Base-by-base conservation (phyloP, 2,888 invertebrate genomes). In the Stratiomys singularior region DNA sequence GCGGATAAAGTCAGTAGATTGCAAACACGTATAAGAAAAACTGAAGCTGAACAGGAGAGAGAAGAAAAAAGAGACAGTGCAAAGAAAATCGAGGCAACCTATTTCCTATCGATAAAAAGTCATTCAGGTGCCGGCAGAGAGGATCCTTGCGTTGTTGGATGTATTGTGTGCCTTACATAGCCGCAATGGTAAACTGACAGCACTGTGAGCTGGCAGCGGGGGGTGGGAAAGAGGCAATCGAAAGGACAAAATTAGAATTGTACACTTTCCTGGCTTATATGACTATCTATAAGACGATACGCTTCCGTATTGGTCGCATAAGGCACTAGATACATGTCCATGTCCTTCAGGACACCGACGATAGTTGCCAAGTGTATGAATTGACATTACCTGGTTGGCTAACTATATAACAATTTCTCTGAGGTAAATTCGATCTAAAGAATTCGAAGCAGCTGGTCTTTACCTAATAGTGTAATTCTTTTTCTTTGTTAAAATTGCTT, bases 51-150 rank as follows among this genome's bases (percentile, higher is more conserved):
- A 52, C 52, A 52, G 4, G 52, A 15, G 7, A 52, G 9, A 37
- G 5, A 37, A 9, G 37, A 37, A 37, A 4, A 15, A 18, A 3
- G 15, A 52, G 15, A 60, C 9, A 21, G 11, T 60, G 4, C 21
- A 60, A 60, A 13, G 58, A 60, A 60, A 60, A 60, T 60, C 23
- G 58, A 60, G 58, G 4, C 23, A 60, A 60, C 58, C 58, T 5
- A 60, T 60, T 23, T 7, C 44, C 67, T 67, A 44, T 67, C 67
- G 67, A 67, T 67, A 23, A 67, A 67, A 67, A 67, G n/a, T 28
- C 67, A 44, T 67, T 44, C 67, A 67, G 67, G 67, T 67, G 30
- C 37, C n/a, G 58, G 58, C 23, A 60, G 23, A 13, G 37, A 21
- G 11, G 5, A 18, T 60, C 58, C 28, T 44, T 21, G 67, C 67